Evolutionary conservation across 2,113 vertebrate genomes (phyloP).

Genomic region (Prolemur simus): DNA sequence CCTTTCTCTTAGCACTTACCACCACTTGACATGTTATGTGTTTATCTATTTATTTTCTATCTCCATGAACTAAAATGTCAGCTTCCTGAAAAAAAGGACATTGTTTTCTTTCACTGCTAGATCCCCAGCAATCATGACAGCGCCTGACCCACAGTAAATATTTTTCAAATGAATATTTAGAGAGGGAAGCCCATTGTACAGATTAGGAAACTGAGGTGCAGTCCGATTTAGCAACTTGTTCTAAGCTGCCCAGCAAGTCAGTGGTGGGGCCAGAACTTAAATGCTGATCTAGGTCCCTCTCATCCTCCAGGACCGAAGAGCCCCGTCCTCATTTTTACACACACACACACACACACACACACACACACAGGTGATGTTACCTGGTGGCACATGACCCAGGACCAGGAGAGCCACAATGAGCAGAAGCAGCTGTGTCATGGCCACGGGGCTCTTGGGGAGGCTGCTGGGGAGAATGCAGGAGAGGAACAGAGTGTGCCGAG

Average conservation of each 20-base stretch:
- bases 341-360: constrained; percentile 17
- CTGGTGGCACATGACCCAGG: constrained; percentile 55
- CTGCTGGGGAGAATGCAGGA: neutral
- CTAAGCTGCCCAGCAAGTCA: neutral
- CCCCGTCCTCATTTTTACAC: neutral
- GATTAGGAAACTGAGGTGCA: neutral
- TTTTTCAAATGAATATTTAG: neutral
- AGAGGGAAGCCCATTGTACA: neutral
- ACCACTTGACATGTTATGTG: neutral
- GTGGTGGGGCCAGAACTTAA: neutral
- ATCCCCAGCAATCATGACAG: neutral
- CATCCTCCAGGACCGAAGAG: neutral
- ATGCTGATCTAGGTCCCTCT: neutral
- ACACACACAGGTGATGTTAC: neutral
- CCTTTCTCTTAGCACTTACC: neutral
- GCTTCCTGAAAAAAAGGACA: neutral
- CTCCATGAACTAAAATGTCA: neutral
- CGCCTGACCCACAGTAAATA: neutral
- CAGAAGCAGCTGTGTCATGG: constrained; percentile 55
- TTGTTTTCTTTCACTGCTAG: neutral
- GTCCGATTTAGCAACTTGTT: neutral
- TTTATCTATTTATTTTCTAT: neutral
- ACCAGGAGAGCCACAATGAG: constrained; percentile 53
- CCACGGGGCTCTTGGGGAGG: neutral
- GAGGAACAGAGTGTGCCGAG: neutral